A percentile compares a stretch with the other conserved stretches of the same genome.
Conservation (phyloP, 2,113 vertebrate species). For the Agapornis roseicollis region DNA sequence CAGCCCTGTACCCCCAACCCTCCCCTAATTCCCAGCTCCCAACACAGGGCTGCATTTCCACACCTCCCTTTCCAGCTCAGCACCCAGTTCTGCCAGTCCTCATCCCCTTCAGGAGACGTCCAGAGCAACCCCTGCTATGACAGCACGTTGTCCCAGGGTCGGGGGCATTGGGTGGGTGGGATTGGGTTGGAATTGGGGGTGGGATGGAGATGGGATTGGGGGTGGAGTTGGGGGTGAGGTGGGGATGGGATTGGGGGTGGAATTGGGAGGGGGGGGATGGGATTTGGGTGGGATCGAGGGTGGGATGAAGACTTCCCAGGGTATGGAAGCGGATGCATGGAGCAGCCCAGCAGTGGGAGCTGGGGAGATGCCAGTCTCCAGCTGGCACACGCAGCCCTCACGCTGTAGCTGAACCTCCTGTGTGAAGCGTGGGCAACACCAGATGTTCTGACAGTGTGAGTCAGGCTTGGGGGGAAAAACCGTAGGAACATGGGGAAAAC, state of each 20-base stretch:
- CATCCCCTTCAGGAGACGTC: background rate
- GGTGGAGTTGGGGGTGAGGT: too few species aligned
- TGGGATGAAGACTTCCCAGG: background rate
- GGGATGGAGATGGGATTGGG: too few species aligned
- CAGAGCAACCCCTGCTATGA: rapidly evolving
- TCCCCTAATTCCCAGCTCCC: background rate
- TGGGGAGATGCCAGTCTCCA: background rate
- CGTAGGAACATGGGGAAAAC: background rate
- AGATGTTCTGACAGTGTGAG: background rate
- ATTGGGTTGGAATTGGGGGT: background rate
- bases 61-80: background rate
- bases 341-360: background rate
- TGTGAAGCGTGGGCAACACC: background rate
- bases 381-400: background rate
- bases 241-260: background rate
- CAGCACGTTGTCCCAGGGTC: rapidly evolving
- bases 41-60: background rate
- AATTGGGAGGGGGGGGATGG: too few species aligned
- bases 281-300: too few species aligned
- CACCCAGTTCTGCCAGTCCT: background rate
- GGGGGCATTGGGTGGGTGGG: background rate
- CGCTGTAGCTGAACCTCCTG: background rate
- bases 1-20: rapidly evolving
- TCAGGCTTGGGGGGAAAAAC: background rate
- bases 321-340: background rate